Base-by-base conservation (phyloP, 2,797 vertebrate genomes). In the Micromesistius poutassou region DNA sequence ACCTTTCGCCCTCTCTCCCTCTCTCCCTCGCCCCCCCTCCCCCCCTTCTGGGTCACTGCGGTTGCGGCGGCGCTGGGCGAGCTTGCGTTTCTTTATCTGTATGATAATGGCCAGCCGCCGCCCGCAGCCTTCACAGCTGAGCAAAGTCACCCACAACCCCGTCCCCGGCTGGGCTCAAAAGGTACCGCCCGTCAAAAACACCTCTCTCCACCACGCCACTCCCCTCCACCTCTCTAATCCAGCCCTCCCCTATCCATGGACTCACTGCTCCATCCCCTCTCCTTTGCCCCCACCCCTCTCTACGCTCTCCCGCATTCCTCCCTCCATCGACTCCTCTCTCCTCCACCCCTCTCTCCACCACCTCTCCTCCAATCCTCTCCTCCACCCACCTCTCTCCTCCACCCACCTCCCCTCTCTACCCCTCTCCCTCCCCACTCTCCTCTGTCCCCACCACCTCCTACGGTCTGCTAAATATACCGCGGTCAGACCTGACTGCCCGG, bases 61-160 rank as follows among this genome's bases (percentile, higher is more conserved):
- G 82, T 84, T 75, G 81, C 82, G 62, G 71, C 79, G 77, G 78
- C 4, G 78, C 77, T 77, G 73, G 30, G 38, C 71, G 79, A 78
- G 84, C 88, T 70, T 77, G 79, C 36, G 77, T 75, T 78, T 85
- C 88, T 86, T 87, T 86, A 86, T 85, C 75, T 16, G 16, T 83
- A 14, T 83, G 85, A 83, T 86, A 86, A 85, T 80, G 79, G 80
- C 74, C 0, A 74, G 79, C 77, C 77, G 13, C 36, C 30, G 80
- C 83, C 40, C 80, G 81, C 80, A 81, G 83, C 82, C 82, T 74
- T 8, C 25, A 71, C 33, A 62, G 6, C 74, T 2, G 25, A 78
- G 84, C 86, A 85, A 81, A 73, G 86, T 90, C 84, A 87, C 87
- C 87, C 87, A 82, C 77, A 87, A 14, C 77, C 77, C 71, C 1